Evolutionary conservation across 1,140 invertebrate species (phyloP), one percentile per base, ranked within the genome.

Genomic region (Sitobion miscanthi): DNA sequence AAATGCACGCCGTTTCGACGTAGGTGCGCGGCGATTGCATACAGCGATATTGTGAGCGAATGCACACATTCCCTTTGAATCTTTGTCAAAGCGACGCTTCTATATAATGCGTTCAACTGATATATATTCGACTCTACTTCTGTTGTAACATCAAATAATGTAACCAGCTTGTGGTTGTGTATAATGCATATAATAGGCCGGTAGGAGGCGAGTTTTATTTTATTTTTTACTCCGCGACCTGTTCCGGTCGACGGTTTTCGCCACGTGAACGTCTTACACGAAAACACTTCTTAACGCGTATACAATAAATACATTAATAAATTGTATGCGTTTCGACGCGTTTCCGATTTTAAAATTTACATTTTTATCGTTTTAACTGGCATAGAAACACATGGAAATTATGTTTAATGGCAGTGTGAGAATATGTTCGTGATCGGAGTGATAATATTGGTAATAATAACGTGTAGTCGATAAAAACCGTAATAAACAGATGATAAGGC

Each of bases 281-380:
- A 47, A 86, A 86, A 86, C 85, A 86, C 85, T 86, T 86, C 38
- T 86, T 85, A 42, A 77, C 62, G 62, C n/a, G 4, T n/a, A 77
- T 77, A 77, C 62, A 77, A 77, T 77, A 77, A n/a, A 77, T 77
- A 77, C 62, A 77, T 77, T 77, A 77, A 77, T 77, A 77, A n/a
- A 77, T 77, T 77, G 62, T 77, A 77, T n/a, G 62, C 62, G 77
- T 83, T 83, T 85, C 38, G 83, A 85, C 38, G 38, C 38, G 42
- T 85, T 85, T 42, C 38, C 35, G 38, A 85, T 85, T 42, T 85
- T 85, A 11, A 85, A 85, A 85, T 85, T 85, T 42, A 42, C 35
- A 85, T 45, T 45, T 42, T 85, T 85, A 85, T 85, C 42, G 83
- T 85, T 85, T 85, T 42, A 42, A 42, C 83, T 85, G 38, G 85